A percentile compares a stretch with the other conserved stretches of the same genome.
phyloP scores from a whole-genome alignment of 2,113 vertebrate species.

The Microtus oregoni region DNA sequence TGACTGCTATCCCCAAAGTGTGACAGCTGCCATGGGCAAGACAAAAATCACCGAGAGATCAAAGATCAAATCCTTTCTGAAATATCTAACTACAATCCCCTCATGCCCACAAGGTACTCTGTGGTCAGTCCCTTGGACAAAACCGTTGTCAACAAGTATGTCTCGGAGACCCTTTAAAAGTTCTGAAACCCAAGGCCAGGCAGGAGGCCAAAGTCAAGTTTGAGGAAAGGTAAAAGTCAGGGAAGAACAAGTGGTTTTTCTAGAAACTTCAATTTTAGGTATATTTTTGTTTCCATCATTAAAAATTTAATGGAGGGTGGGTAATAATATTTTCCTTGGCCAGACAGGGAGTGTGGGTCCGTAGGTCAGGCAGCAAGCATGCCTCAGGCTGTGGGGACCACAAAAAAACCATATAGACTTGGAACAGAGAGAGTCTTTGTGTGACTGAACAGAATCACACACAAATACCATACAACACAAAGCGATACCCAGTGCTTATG shows the following conservation, averaged over 20 bases:
- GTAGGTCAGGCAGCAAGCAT: background rate
- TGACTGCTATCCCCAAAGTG: background rate
- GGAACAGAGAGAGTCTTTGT: background rate
- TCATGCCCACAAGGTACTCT: background rate
- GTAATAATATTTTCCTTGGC: constrained; percentile 15
- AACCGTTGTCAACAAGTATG: background rate
- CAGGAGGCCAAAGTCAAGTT: background rate
- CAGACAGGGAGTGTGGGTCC: background rate
- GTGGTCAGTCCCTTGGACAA: background rate
- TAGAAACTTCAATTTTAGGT: background rate
- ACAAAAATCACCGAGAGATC: background rate
- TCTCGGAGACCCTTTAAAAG: background rate
- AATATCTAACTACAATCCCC: background rate
- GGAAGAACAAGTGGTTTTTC: background rate
- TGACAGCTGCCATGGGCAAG: background rate
- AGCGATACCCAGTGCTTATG: background rate
- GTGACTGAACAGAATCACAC: background rate
- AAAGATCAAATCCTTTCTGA: background rate
- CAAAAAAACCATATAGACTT: background rate
- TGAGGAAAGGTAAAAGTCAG: background rate
- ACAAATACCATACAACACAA: background rate
- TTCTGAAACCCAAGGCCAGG: background rate
- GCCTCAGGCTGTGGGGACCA: background rate
- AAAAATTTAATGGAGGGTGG: background rate
- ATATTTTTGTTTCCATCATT: background rate